Percentiles rank a stretch among this genome's conserved stretches.
phyloP scores from a whole-genome alignment of 1,140 invertebrate species.

The Babylonia areolata region DNA sequence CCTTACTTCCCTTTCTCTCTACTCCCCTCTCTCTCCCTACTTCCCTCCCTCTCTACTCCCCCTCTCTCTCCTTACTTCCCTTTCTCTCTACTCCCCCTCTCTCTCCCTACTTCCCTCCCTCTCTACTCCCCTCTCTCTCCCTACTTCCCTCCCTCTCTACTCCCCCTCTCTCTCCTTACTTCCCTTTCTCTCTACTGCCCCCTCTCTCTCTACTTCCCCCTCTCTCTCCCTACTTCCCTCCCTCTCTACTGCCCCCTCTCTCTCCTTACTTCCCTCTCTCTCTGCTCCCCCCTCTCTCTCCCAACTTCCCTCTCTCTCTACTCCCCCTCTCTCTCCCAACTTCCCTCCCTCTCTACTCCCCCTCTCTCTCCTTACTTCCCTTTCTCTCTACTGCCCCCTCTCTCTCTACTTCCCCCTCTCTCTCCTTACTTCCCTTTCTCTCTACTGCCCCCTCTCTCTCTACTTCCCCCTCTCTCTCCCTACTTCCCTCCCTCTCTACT shows the following conservation, averaged over 20 bases:
- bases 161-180: not conserved
- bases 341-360: not conserved
- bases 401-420: not conserved
- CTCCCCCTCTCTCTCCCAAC: not conserved
- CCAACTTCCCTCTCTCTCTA: no score
- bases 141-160: no score
- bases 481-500: no score
- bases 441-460: not conserved
- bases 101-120: not conserved
- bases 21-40: not conserved
- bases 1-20: not conserved
- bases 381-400: not conserved
- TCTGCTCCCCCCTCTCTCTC: not conserved
- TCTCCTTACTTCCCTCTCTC: slow-evolving; percentile 21
- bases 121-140: not conserved
- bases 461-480: not conserved
- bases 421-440: not conserved
- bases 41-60: not conserved
- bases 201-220: not conserved
- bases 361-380: not conserved
- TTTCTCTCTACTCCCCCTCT: not conserved
- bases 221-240: no score
- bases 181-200: not conserved
- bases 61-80: not conserved
- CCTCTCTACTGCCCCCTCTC: not conserved